Conservation (phyloP, 1,140 invertebrate species). For the Ceratosolen solmsi region DNA sequence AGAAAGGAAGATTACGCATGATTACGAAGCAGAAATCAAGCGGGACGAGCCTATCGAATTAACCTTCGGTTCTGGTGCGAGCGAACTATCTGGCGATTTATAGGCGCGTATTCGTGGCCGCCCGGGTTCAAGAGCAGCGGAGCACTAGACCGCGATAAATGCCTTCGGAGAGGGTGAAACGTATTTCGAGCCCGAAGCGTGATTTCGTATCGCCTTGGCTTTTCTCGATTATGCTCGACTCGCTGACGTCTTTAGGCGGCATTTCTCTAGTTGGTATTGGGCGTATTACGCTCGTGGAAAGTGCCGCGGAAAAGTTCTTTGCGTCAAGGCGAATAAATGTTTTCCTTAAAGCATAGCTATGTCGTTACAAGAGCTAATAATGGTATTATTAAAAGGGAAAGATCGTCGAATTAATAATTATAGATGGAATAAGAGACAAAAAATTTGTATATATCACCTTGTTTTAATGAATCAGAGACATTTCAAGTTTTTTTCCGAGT, state of each 20-base stretch:
- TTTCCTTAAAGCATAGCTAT: too few relatives aligned
- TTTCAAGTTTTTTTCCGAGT: neutral
- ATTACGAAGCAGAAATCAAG: conserved; percentile 32
- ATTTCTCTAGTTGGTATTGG: neutral
- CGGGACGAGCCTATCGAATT: conserved; percentile 47
- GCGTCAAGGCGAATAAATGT: too few relatives aligned
- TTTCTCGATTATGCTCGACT: neutral
- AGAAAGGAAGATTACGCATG: conserved; percentile 28
- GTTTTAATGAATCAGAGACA: too few relatives aligned
- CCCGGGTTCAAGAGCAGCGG: conserved; percentile 51
- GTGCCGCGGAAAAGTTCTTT: neutral
- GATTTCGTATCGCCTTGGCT: neutral
- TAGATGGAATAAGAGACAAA: too few relatives aligned
- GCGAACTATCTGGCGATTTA: conserved; percentile 37
- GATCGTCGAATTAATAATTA: too few relatives aligned
- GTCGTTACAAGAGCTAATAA: too few relatives aligned
- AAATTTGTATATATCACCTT: too few relatives aligned
- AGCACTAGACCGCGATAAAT: conserved; percentile 24
- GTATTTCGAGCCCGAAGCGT: too few relatives aligned
- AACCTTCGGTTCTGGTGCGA: conserved; percentile 46
- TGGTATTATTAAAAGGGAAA: too few relatives aligned
- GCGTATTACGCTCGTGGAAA: neutral
- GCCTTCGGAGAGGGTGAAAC: neutral
- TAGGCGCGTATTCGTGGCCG: neutral
- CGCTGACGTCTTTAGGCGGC: too few relatives aligned